Evolutionary conservation across 2,888 invertebrate species (phyloP), one percentile per base, ranked within the genome.

Genomic region (Harpalus rubripes): DNA sequence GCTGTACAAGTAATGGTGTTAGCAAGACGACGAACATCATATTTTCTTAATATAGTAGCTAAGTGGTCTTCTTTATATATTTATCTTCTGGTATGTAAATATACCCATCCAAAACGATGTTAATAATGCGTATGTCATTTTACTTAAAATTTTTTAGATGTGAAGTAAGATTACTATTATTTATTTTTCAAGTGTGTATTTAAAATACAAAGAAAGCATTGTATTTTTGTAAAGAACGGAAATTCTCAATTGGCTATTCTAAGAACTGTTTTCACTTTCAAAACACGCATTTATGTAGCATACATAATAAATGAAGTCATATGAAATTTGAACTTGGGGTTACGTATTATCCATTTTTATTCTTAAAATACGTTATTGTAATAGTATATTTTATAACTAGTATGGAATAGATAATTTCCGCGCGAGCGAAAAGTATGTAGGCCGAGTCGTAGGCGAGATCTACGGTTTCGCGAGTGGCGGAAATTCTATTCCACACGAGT

Each of bases 231-330:
- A 15, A 26, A 68, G 32, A 68, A 32, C 32, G 68, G 68, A 68
- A 68, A 68, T 68, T 68, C 68, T 68, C 68, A 39, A 68, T 68
- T 68, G 39, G 39, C 68, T n/a, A 6, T 68, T 68, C 68, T 41
- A 12, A 68, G 68, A 68, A 68, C n/a, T 68, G 39, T 68, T 68
- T 68, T 68, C 68, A 68, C 68, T 68, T 68, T 68, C 39, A 39
- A 68, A 22, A 39, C 68, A 68, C 32, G 39, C 22, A 68, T 8
- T 0, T 18, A 18, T 68, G 68, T 32, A 32, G 39, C 22, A 68
- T 68, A 39, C 68, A 68, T 63, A 22, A 22, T 22, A 10, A 52
- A 52, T 63, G 63, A 16, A 26, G 10, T 68, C 68, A 68, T 15
- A 39, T 39, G 16, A 16, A 15, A 16, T 59, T 59, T 59, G 59